Percentiles rank a stretch among this genome's conserved stretches.
Evolutionary conservation across 2,113 vertebrate genomes (phyloP).

Genomic region (Microtus oregoni): DNA sequence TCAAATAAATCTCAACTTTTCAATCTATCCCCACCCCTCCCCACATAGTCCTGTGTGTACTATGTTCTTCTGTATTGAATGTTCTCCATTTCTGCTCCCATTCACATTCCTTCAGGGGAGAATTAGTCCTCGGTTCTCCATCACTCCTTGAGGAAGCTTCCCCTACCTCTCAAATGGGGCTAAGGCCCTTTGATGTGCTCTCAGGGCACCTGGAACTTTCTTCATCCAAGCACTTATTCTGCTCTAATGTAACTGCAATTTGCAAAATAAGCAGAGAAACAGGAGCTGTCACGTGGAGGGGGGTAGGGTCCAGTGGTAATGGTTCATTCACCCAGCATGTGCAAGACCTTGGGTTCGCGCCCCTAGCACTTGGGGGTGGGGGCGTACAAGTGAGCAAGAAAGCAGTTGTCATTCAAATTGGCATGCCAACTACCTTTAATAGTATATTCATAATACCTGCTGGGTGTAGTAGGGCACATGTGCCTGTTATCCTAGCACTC

Average conservation of each 20-base stretch:
- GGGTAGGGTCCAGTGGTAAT: not conserved
- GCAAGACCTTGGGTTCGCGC: not conserved
- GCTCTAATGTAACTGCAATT: not conserved
- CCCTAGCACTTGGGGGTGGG: not conserved
- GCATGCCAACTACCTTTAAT: not conserved
- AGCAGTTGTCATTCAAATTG: not conserved
- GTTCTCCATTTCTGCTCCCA: not conserved
- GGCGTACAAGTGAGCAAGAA: no score
- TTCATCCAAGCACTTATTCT: not conserved
- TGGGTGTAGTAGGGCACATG: not conserved
- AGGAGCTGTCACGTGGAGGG: not conserved
- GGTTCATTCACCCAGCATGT: not conserved
- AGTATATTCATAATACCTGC: not conserved
- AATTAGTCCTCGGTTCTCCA: not conserved
- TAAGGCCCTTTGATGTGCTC: not conserved
- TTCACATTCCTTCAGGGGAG: not conserved
- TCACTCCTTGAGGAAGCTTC: not conserved
- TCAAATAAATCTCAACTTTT: not conserved
- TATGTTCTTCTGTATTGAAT: not conserved
- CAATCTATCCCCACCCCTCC: not conserved
- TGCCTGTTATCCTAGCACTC: not conserved
- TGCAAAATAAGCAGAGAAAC: slow-evolving; percentile 1
- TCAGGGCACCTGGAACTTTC: not conserved
- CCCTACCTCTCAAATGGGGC: not conserved
- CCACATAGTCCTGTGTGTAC: not conserved